Evolutionary conservation across 2,888 invertebrate species (phyloP), one percentile per base, ranked within the genome.

Genomic region (Andrena bicolor): DNA sequence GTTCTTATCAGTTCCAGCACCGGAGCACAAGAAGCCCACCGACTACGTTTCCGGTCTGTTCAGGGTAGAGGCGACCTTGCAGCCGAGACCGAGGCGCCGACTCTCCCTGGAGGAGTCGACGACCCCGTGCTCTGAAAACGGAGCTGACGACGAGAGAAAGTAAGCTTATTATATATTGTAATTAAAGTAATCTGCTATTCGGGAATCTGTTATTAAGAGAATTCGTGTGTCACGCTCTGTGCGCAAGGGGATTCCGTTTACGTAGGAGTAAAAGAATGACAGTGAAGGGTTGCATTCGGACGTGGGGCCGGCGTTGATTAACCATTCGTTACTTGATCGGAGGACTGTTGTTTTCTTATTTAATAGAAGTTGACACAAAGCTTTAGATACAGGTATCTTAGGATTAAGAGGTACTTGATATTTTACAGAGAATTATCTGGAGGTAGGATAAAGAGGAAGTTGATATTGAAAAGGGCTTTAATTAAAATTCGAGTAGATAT

Each of bases 21-120:
- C 96, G 53, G 96, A 96, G 89, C 95, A 96, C 90, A 96, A 96
- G 92, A 96, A 96, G 89, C 95, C 96, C 61, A 96, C 96, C 84
- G 96, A 96, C 92, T 97, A 96, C 92, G 96, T 97, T 89, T 94
- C 95, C 87, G 96, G 96, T 70, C 93, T 97, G 83, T 96, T 96
- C 93, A 95, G 95, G 90, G 94, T 96, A 83, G 95, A 96, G 88
- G 94, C 95, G 68, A 94, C 94, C 48, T 93, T 95, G 70, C 94
- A 94, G 85, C 94, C 95, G 20, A 93, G 95, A 90, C 94, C 94
- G 32, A 91, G 94, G 85, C 91, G 91, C 68, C 90, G 91, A 80
- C 85, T 92, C 64, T 92, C 91, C 73, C 86, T 92, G 78, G 92
- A 92, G 58, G 92, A 92, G 69, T 87, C 91, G 72, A 84, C 90